Evolutionary conservation across 2,888 invertebrate genomes (phyloP).

Genomic region (Drosophila pegasa): DNA sequence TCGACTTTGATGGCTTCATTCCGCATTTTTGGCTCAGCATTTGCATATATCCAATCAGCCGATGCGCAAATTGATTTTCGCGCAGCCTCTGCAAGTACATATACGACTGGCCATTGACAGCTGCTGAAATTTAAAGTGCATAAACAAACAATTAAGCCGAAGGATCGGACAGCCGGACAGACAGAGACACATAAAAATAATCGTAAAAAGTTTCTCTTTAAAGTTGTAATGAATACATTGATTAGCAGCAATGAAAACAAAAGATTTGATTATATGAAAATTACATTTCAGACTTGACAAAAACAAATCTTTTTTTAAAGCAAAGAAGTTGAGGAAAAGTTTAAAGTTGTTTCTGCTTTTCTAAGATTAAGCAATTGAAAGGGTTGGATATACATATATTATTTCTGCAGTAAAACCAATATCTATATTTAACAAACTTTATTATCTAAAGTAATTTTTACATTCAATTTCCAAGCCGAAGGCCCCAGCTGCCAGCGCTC

Average conservation of each 20-base stretch:
- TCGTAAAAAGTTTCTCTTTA: constrained; percentile 6
- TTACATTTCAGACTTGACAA: not conserved
- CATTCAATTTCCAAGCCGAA: too few relatives aligned
- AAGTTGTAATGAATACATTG: not conserved
- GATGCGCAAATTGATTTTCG: constrained; percentile 33
- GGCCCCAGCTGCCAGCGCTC: too few relatives aligned
- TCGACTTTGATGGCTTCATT: constrained; percentile 71
- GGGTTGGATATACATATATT: too few relatives aligned
- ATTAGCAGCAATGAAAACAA: not conserved
- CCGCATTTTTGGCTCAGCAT: constrained; percentile 32
- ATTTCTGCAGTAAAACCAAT: too few relatives aligned
- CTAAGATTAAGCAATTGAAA: too few relatives aligned
- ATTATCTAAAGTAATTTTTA: too few relatives aligned
- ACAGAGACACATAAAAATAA: not conserved
- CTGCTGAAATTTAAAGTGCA: constrained; percentile 27
- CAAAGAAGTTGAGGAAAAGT: too few relatives aligned
- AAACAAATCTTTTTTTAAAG: not conserved
- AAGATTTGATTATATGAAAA: not conserved
- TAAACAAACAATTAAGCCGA: constrained; percentile 13
- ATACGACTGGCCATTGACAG: constrained; percentile 12
- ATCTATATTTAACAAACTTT: too few relatives aligned
- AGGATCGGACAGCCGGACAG: not conserved
- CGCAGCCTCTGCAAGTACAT: constrained; percentile 25
- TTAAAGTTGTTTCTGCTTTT: not conserved
- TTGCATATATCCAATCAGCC: constrained; percentile 57